Percentiles rank a stretch among this genome's conserved stretches.
Conservation (phyloP, 2,888 invertebrate genomes). For the Oligia fasciuncula region DNA sequence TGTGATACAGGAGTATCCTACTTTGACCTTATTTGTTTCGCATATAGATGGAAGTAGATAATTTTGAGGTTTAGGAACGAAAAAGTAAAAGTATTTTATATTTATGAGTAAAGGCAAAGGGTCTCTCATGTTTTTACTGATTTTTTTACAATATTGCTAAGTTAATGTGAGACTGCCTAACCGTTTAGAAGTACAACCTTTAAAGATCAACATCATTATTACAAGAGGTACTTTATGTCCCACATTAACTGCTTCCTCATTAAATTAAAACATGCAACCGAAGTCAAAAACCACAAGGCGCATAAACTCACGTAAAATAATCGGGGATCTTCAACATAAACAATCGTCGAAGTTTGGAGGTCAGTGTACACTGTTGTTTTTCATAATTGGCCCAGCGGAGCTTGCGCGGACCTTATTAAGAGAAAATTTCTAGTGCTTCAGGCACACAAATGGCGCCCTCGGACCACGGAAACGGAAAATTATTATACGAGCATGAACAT, state of each 20-base stretch:
- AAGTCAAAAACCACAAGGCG: constrained; percentile 20
- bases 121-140: background rate
- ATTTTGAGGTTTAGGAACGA: constrained; percentile 32
- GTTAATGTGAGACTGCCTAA: too few species aligned
- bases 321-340: constrained; percentile 46
- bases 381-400: constrained; percentile 77
- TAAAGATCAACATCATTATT: background rate
- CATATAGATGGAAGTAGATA: constrained; percentile 43
- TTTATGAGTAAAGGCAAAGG: constrained; percentile 24
- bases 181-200: background rate
- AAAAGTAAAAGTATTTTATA: constrained; percentile 21
- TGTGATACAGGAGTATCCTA: constrained; percentile 56
- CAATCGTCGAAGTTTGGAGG: constrained; percentile 49
- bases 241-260: background rate
- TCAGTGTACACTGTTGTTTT: constrained; percentile 71
- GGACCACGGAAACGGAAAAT: constrained; percentile 46
- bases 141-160: background rate
- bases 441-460: constrained; percentile 56
- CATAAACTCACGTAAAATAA: constrained; percentile 35
- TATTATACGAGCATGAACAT: constrained; percentile 50
- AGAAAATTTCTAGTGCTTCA: constrained; percentile 74
- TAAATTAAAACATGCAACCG: constrained; percentile 13
- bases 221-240: background rate
- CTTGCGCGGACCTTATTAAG: constrained; percentile 77
- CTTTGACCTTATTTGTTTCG: constrained; percentile 54